Conservation (phyloP, 2,797 vertebrate species). For the Sebastes nivosus region DNA sequence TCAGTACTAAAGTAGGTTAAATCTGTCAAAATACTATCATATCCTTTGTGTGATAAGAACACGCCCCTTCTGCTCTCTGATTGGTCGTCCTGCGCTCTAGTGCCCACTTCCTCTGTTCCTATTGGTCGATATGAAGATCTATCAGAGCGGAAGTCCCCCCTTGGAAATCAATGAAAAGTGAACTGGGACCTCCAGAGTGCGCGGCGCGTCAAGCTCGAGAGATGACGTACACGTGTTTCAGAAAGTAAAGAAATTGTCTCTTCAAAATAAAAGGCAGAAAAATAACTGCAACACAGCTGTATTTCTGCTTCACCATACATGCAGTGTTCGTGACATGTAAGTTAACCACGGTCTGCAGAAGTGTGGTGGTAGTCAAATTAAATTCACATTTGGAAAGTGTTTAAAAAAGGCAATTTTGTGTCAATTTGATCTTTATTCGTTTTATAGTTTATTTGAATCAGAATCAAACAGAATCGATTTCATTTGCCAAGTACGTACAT, state of each 20-base stretch:
- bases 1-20: background rate
- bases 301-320: background rate
- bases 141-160: conserved; percentile 33
- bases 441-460: too few relatives aligned
- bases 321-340: background rate
- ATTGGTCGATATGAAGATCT: conserved; percentile 46
- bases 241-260: accelerated
- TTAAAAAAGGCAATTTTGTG: too few relatives aligned
- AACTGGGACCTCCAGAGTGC: conserved; percentile 16
- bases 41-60: conserved; percentile 45
- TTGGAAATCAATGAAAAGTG: conserved; percentile 23
- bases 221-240: accelerated
- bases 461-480: too few relatives aligned
- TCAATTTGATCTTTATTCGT: too few relatives aligned
- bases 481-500: too few relatives aligned
- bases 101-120: background rate
- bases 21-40: background rate
- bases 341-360: too few relatives aligned
- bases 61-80: conserved; percentile 25
- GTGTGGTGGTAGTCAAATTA: background rate
- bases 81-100: background rate
- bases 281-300: background rate
- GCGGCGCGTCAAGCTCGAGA: conserved; percentile 3
- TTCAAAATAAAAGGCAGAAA: conserved; percentile 17
- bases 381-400: background rate